Percentiles rank a stretch among this genome's conserved stretches.
Evolutionary conservation across 2,797 vertebrate species (phyloP).

Genomic region (Schizothorax lantsangensis): DNA sequence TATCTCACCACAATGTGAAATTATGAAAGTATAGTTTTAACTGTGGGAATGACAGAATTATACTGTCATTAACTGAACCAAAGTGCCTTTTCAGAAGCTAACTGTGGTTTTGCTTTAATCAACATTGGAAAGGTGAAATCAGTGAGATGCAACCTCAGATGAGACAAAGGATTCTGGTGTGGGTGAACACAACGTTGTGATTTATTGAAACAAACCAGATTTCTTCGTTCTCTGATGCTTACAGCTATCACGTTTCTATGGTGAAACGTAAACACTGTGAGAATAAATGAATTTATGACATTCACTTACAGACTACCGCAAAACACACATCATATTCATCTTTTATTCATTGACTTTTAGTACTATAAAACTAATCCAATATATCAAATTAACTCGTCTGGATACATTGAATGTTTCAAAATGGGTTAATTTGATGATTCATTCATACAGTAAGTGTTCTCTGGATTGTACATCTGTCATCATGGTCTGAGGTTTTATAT

Average conservation of each 20-base stretch:
- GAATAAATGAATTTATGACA: not conserved
- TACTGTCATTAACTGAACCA: constrained; percentile 28
- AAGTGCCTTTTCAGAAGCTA: constrained; percentile 15
- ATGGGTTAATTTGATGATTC: not conserved
- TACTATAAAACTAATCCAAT: not conserved
- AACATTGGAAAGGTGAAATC: not conserved
- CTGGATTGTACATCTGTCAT: not conserved
- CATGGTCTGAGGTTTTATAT: constrained; percentile 11
- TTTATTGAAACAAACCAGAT: constrained; percentile 17
- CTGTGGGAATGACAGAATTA: constrained; percentile 28
- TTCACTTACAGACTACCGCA: not conserved
- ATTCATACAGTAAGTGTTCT: not conserved
- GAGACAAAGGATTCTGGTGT: constrained; percentile 15
- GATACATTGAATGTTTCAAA: not conserved
- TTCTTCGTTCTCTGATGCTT: not conserved
- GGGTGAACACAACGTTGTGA: not conserved
- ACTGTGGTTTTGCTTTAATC: constrained; percentile 11
- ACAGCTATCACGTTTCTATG: not conserved
- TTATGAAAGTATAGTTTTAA: not conserved
- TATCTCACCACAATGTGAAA: constrained; percentile 12
- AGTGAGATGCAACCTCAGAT: not conserved
- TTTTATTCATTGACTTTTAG: not conserved
- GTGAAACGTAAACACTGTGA: not conserved
- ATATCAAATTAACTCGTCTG: constrained; percentile 6
- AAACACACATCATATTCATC: not conserved